A percentile compares a stretch with the other conserved stretches of the same genome.
Conservation (phyloP, 2,797 vertebrate species). For the Dallia pectoralis region DNA sequence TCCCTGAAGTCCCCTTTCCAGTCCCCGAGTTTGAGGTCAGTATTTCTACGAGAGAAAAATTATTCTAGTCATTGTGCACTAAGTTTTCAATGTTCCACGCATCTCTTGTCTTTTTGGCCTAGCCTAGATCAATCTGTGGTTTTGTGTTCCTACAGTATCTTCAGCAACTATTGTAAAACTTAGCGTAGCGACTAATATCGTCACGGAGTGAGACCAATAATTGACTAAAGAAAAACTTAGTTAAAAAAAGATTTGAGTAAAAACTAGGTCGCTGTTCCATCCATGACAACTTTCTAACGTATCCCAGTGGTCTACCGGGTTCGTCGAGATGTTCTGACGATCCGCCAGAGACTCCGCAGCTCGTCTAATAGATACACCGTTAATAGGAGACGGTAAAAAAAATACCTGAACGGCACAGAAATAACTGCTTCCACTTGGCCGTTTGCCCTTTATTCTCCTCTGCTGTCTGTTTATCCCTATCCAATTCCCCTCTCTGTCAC, state of each 20-base stretch:
- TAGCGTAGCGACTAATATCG: constrained; percentile 68
- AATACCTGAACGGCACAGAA: constrained; percentile 11
- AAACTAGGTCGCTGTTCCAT: constrained; percentile 65
- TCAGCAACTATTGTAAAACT: constrained; percentile 59
- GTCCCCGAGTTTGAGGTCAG: background rate
- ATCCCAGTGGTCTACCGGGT: constrained; percentile 62
- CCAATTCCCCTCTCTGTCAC: constrained; percentile 46
- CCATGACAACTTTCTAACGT: constrained; percentile 69
- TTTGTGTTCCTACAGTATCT: constrained; percentile 59
- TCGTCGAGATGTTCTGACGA: constrained; percentile 57
- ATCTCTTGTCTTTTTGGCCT: constrained; percentile 31
- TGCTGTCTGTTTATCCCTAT: constrained; percentile 59
- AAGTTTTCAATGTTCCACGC: constrained; percentile 15
- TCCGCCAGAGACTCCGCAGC: constrained; percentile 64
- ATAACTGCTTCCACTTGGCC: constrained; percentile 39
- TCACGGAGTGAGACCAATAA: constrained; percentile 54
- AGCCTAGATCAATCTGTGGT: constrained; percentile 53
- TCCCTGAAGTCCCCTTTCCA: background rate
- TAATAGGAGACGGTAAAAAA: constrained; percentile 53
- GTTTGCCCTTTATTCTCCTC: constrained; percentile 55
- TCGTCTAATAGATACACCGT: constrained; percentile 57
- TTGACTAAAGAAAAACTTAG: background rate
- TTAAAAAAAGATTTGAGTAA: constrained; percentile 61
- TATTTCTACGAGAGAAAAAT: constrained; percentile 23
- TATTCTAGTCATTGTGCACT: constrained; percentile 28